Evolutionary conservation across 2,797 vertebrate genomes (phyloP).

Genomic region (Molossus molossus): DNA sequence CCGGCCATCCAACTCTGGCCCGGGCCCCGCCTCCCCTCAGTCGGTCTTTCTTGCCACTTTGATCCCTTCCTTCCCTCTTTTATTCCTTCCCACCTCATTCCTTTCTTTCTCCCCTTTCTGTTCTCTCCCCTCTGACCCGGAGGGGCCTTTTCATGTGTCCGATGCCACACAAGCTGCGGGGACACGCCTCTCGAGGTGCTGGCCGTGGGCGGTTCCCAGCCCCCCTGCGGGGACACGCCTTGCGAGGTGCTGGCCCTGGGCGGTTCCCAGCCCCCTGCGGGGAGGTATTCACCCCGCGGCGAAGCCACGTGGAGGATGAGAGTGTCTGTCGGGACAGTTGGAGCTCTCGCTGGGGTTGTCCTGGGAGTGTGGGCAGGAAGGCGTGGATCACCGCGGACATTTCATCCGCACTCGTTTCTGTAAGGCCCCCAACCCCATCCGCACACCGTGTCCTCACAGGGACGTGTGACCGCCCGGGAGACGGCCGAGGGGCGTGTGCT

Average conservation of each 20-base stretch:
- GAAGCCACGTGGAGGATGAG: neutral
- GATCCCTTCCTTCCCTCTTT: neutral
- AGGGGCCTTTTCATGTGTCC: neutral
- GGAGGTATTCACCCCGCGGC: neutral
- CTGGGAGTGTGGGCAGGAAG: neutral
- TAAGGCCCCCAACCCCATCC: neutral
- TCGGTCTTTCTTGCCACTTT: neutral
- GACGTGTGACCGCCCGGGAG: neutral
- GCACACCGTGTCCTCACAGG: neutral
- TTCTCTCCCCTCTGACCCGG: neutral
- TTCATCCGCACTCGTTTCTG: neutral
- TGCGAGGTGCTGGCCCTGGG: accelerated
- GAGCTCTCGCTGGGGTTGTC: neutral
- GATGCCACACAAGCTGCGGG: neutral
- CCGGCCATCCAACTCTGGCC: neutral
- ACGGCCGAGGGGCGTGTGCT: too few relatives aligned
- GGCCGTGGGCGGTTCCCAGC: too few relatives aligned
- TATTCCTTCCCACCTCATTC: neutral
- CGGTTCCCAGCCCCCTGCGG: too few relatives aligned
- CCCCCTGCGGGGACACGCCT: too few relatives aligned
- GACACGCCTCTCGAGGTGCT: neutral
- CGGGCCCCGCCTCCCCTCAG: neutral
- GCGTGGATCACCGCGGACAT: neutral
- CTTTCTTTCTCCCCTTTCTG: neutral
- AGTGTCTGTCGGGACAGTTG: neutral